phyloP scores from a whole-genome alignment of 2,797 vertebrate species.

The Selene dorsalis region DNA sequence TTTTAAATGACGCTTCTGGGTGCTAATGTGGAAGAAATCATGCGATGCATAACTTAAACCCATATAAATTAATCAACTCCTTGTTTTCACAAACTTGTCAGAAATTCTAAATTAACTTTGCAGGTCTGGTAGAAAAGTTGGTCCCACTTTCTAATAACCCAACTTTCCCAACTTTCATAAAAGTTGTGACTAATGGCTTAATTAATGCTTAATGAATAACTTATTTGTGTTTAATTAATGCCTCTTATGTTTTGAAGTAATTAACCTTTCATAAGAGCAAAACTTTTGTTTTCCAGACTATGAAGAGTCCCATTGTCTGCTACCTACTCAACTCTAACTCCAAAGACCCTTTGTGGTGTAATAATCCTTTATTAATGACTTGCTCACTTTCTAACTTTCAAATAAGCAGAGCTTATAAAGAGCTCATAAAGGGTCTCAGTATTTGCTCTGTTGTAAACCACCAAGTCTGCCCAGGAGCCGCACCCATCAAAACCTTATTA shows the following conservation, averaged over 20 bases:
- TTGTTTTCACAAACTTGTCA: background rate
- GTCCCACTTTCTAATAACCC: background rate
- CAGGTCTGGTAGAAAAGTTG: background rate
- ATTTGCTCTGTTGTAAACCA: background rate
- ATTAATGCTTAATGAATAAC: background rate
- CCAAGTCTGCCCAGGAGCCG: background rate
- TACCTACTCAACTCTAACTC: background rate
- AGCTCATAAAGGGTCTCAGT: background rate
- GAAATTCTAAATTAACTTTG: background rate
- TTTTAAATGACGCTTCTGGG: background rate
- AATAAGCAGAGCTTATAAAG: too few species aligned
- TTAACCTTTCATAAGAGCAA: background rate
- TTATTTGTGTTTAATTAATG: background rate
- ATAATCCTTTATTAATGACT: constrained; percentile 5
- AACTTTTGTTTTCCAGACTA: background rate
- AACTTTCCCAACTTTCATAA: background rate
- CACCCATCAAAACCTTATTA: background rate
- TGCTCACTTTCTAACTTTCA: background rate
- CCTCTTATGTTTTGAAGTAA: background rate
- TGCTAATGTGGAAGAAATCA: background rate
- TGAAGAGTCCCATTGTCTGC: background rate
- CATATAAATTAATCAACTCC: too few species aligned
- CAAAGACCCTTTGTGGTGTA: background rate
- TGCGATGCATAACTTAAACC: too few species aligned
- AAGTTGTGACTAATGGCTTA: background rate